Evolutionary conservation across 2,797 vertebrate species (phyloP), one percentile per base, ranked within the genome.

Genomic region (Vultur gryphus): DNA sequence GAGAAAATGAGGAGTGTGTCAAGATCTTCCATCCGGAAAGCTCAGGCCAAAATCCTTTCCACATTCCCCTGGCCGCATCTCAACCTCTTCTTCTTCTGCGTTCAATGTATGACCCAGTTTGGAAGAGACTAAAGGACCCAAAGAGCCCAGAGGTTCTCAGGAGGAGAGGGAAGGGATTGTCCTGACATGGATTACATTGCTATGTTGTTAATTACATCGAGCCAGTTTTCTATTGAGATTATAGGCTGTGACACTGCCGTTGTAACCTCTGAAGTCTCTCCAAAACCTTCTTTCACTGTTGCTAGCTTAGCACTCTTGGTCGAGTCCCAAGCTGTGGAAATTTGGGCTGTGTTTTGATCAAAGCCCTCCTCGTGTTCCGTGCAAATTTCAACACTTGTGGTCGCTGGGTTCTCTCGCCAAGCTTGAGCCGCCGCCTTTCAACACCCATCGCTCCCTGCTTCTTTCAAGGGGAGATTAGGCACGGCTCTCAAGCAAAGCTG

Each of bases 271-370:
- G 92, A 86, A 89, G 90, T 91, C 87, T 80, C 81, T 93, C 90
- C 90, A 96, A 93, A 83, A 35, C 81, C 81, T 66, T 49, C 85
- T 78, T 37, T 70, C n/a, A 35, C 70, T 72, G 75, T 59, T 48
- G 44, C 70, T 58, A 49, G 49, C 59, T 76, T 67, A 33, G 64
- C 6, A 4, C 78, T 90, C 70, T 92, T 90, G 86, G 89, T 64
- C 7, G 10, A 35, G 39, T 49, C 83, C 89, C 89, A 94, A 28
- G 83, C 81, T 85, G 76, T 37, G 76, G 66, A 65, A 79, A 37
- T 65, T 55, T 24, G 81, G 70, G 77, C 54, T 87, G 83, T 73
- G 89, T 81, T 89, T 67, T 84, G 92, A 95, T 95, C 94, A 95
- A 95, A 95, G 94, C 41, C 59, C 79, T 90, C 79, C 89, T 84